A percentile compares a stretch with the other conserved stretches of the same genome.
Evolutionary conservation across 2,888 invertebrate genomes (phyloP).

Genomic region (Spicauda simplicius): DNA sequence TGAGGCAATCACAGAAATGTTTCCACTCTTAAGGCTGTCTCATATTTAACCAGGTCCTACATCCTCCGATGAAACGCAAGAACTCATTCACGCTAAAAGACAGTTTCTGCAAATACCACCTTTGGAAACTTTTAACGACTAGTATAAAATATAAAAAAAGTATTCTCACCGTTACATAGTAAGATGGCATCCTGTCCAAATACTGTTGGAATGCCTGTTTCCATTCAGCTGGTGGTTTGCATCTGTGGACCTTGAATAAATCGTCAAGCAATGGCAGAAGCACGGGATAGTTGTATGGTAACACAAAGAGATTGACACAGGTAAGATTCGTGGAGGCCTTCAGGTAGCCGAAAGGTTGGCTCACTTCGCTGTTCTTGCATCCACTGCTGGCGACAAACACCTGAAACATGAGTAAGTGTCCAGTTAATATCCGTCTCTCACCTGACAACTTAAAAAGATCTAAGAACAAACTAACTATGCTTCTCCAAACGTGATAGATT

Average conservation of each 20-base stretch:
- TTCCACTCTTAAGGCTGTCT: neutral
- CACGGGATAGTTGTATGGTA: conserved; percentile 99
- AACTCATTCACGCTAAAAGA: no score
- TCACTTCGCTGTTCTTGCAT: conserved; percentile 91
- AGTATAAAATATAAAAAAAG: neutral
- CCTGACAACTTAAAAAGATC: no score
- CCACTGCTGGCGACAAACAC: conserved; percentile 94
- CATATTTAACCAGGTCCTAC: no score
- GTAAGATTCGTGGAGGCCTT: conserved; percentile 97
- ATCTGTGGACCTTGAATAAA: conserved; percentile 95
- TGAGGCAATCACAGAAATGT: neutral
- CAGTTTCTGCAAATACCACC: no score
- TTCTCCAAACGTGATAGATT: no score
- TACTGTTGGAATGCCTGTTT: conserved; percentile 96
- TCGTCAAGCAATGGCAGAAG: conserved; percentile 96
- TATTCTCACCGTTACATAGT: conserved; percentile 91
- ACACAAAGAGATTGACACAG: conserved; percentile 97
- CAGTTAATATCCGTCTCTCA: no score
- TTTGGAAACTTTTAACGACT: no score
- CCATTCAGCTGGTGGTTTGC: conserved; percentile 97
- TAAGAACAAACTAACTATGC: no score
- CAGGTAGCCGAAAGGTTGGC: conserved; percentile 98
- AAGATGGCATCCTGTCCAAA: conserved; percentile 97
- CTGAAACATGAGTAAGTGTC: conserved; percentile 66
- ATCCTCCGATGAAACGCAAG: no score